A percentile compares a stretch with the other conserved stretches of the same genome.
Conservation (phyloP, 2,113 vertebrate genomes). For the Butorides virescens region DNA sequence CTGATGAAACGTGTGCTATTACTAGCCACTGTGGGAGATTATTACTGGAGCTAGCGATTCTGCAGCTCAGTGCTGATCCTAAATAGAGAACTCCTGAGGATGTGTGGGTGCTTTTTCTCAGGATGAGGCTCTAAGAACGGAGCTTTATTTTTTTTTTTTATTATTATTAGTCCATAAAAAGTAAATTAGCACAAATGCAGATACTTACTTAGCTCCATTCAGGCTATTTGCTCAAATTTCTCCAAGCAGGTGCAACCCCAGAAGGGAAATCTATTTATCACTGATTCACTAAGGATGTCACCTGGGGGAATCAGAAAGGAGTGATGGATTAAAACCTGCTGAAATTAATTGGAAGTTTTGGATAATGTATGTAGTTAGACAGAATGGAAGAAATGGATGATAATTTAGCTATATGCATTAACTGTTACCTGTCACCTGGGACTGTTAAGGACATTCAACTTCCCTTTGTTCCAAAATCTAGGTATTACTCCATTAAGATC, state of each 20-base stretch:
- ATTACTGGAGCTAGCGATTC: not conserved
- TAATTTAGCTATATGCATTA: not conserved
- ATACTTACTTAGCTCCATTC: not conserved
- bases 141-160: not conserved
- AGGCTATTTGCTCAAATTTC: not conserved
- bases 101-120: not conserved
- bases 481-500: not conserved
- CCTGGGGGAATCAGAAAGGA: not conserved
- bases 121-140: not conserved
- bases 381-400: not conserved
- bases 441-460: not conserved
- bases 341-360: not conserved
- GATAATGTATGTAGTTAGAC: fast-evolving
- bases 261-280: not conserved
- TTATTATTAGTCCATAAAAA: not conserved
- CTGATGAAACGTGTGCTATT: not conserved
- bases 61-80: not conserved
- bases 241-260: not conserved
- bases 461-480: not conserved
- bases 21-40: not conserved
- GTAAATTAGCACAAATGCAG: not conserved
- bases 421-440: not conserved
- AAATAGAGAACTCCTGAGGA: not conserved
- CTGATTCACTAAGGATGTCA: not conserved
- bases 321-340: not conserved